Conservation (phyloP, 2,888 invertebrate genomes). For the Tipula unca region DNA sequence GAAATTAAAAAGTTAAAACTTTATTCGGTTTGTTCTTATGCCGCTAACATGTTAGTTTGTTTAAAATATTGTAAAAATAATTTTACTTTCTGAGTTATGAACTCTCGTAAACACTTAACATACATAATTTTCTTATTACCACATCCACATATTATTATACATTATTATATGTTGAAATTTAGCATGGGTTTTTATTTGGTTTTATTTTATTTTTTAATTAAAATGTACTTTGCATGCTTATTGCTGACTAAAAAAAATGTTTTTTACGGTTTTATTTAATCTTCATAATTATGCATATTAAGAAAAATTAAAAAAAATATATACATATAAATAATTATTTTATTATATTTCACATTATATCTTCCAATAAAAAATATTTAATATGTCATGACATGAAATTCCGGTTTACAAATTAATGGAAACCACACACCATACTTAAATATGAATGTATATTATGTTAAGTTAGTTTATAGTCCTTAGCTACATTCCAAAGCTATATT, state of each 20-base stretch:
- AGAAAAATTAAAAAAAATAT: neutral
- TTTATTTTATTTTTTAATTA: neutral
- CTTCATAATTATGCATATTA: neutral
- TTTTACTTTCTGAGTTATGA: neutral
- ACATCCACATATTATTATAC: neutral
- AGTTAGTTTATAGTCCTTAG: neutral
- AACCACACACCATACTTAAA: too few species aligned
- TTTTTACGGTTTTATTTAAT: neutral
- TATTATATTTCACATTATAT: neutral
- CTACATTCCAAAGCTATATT: neutral
- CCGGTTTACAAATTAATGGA: neutral
- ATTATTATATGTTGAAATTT: neutral
- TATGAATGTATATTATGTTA: too few species aligned
- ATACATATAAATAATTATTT: neutral
- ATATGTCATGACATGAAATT: neutral
- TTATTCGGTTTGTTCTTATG: neutral
- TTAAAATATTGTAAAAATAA: neutral
- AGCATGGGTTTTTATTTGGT: neutral
- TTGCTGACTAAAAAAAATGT: neutral
- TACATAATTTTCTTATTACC: neutral
- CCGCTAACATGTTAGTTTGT: neutral
- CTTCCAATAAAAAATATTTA: neutral
- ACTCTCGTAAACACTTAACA: too few species aligned
- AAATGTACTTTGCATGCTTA: constrained; percentile 14
- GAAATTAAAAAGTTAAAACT: too few species aligned